Evolutionary conservation across 2,113 vertebrate species (phyloP), one percentile per base, ranked within the genome.

Genomic region (Xenus cinereus): DNA sequence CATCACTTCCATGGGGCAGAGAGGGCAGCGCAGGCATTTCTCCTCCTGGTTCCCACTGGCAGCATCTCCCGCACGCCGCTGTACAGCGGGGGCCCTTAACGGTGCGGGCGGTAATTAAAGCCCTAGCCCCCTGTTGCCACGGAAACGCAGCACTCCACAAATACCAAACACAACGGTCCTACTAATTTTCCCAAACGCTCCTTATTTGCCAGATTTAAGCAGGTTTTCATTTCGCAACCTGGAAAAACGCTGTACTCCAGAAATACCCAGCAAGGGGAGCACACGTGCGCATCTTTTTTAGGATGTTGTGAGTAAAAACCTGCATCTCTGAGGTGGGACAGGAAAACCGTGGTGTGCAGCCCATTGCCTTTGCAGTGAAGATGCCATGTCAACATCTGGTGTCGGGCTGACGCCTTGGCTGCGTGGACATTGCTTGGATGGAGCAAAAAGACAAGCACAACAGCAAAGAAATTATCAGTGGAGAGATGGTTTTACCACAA

Each of bases 91-190:
- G 69, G 37, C 87, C 56, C 87, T 90, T 63, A 21, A 63, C 8
- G 6, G 24, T 11, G 2, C 2, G 0, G 0, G 45, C 7, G 3
- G 68, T 74, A 96, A 97, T 97, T 95, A 96, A 94, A 96, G 92
- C 72, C 83, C 6, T 23, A 85, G 67, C 53, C 84, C 76, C 64
- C n/a, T 0, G 93, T 98, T 97, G 79, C 96, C 85, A 93, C 3
- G 80, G 97, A 96, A 97, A 97, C 89, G 0, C 87, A 90, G 90
- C 93, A 60, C 84, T 94, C 80, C 77, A 66, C 94, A 95, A 96
- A 85, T 80, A 94, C 41, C 4, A 8, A 93, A 59, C 60, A n/a
- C 87, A 89, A 51, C 3, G 0, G n/a, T 53, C 80, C 53, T 66
- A 2, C 56, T 96, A 37, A 28, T 91, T 96, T 80, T 82, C 41